A percentile compares a stretch with the other conserved stretches of the same genome.
Evolutionary conservation across 2,797 vertebrate species (phyloP).

Genomic region (Taeniopygia guttata): DNA sequence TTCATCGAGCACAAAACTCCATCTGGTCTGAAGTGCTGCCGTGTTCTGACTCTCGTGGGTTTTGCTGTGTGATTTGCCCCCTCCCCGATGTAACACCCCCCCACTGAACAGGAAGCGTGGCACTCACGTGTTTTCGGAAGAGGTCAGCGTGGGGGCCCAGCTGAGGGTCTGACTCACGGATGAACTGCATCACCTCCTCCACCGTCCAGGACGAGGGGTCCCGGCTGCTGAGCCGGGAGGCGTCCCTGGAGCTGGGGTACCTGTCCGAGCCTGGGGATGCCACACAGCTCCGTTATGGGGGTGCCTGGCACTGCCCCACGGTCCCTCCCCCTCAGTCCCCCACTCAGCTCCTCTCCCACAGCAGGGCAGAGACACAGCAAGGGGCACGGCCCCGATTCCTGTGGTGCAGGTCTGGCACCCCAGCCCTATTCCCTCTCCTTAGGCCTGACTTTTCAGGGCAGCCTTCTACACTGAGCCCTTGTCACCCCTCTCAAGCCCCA

Average conservation of each 20-base stretch:
- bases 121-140: slow-evolving; percentile 94
- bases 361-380: background rate
- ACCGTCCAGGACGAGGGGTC: slow-evolving; percentile 93
- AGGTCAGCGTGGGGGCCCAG: slow-evolving; percentile 94
- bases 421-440: background rate
- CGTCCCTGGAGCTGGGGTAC: slow-evolving; percentile 75
- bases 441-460: background rate
- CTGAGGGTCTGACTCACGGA: slow-evolving; percentile 91
- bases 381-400: rapidly evolving
- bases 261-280: slow-evolving; percentile 78
- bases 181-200: slow-evolving; percentile 96
- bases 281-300: background rate
- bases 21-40: background rate
- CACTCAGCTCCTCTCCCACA: background rate
- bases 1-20: background rate
- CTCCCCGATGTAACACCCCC: rapidly evolving
- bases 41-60: background rate
- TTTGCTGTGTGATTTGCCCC: background rate
- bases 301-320: background rate
- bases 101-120: rapidly evolving
- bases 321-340: rapidly evolving
- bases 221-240: slow-evolving; percentile 75
- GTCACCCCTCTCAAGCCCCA: background rate
- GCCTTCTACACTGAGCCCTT: background rate
- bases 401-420: rapidly evolving